A percentile compares a stretch with the other conserved stretches of the same genome.
phyloP scores from a whole-genome alignment of 2,797 vertebrate species.

The Lates japonicus region DNA sequence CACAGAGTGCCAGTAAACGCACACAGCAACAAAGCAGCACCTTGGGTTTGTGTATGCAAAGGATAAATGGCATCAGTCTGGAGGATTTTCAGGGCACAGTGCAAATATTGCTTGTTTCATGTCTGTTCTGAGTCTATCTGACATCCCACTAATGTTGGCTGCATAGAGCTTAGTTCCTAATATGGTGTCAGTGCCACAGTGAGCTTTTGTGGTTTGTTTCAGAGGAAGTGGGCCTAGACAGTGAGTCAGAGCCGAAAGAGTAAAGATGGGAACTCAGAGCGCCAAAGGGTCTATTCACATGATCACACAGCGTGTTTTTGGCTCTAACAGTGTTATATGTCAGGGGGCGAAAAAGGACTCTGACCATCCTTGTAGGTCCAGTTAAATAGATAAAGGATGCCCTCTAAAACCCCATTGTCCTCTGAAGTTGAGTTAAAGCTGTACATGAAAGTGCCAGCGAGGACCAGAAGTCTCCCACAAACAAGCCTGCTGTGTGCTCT shows the following conservation, averaged over 20 bases:
- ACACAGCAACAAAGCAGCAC: conserved; percentile 42
- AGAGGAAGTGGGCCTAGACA: conserved; percentile 67
- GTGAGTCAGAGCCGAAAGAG: conserved; percentile 70
- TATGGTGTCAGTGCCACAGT: conserved; percentile 66
- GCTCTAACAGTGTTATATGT: conserved; percentile 24
- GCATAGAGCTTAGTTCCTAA: conserved; percentile 54
- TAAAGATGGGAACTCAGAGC: conserved; percentile 43
- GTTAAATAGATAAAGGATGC: conserved; percentile 53
- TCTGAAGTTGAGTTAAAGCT: conserved; percentile 52
- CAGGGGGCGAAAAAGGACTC: conserved; percentile 16
- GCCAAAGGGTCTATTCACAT: conserved; percentile 49
- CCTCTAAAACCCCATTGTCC: conserved; percentile 41
- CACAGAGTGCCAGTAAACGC: conserved; percentile 51
- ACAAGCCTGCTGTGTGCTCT: conserved; percentile 61
- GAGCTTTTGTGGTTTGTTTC: conserved; percentile 64
- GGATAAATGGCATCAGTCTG: conserved; percentile 39
- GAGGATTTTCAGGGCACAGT: conserved; percentile 34
- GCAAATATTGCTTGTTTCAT: conserved; percentile 51
- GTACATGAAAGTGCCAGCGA: conserved; percentile 52
- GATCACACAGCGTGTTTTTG: conserved; percentile 34
- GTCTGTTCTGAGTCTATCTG: conserved; percentile 53
- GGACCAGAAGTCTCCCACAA: conserved; percentile 60
- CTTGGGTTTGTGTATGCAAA: conserved; percentile 31
- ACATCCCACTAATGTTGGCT: conserved; percentile 51
- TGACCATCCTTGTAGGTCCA: conserved; percentile 33